These are phyloP conservation scores for Camponotus pennsylvanicus DNA, from an alignment of 1,140 invertebrate genomes.

Conservation along the genomic window DNA sequence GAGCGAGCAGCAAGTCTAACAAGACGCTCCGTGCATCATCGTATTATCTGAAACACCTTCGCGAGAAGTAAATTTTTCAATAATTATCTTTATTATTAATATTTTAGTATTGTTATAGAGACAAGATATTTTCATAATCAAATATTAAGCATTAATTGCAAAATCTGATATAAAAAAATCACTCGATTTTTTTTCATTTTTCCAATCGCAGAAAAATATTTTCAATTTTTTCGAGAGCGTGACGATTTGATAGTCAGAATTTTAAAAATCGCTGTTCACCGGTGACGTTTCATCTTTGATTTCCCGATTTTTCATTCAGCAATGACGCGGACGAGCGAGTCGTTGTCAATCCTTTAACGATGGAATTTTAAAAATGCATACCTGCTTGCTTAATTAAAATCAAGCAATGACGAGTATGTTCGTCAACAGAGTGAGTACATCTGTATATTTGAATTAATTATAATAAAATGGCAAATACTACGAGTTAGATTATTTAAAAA, in stretches of 20 bases:
- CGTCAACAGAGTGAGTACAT: no score
- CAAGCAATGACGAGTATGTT: no score
- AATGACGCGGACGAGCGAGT: neutral
- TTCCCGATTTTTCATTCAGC: slow-evolving; percentile 17
- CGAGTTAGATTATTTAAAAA: no score
- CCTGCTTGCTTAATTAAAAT: no score
- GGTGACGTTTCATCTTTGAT: neutral
- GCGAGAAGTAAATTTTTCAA: no score
- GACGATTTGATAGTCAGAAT: neutral
- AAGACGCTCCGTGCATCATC: no score
- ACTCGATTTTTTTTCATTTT: neutral
- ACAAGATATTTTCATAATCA: neutral
- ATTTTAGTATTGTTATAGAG: neutral
- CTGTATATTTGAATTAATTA: no score
- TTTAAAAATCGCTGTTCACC: slow-evolving; percentile 12
- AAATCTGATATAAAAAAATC: neutral
- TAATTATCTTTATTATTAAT: neutral
- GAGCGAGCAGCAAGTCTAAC: no score
- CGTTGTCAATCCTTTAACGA: neutral
- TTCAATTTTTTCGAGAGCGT: neutral
- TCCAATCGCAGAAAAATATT: neutral
- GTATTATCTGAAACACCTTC: no score
- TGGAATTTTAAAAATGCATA: no score
- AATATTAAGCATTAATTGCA: neutral
- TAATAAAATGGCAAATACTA: no score